Conservation (phyloP, 2,888 invertebrate genomes). For the Tyria jacobaeae region DNA sequence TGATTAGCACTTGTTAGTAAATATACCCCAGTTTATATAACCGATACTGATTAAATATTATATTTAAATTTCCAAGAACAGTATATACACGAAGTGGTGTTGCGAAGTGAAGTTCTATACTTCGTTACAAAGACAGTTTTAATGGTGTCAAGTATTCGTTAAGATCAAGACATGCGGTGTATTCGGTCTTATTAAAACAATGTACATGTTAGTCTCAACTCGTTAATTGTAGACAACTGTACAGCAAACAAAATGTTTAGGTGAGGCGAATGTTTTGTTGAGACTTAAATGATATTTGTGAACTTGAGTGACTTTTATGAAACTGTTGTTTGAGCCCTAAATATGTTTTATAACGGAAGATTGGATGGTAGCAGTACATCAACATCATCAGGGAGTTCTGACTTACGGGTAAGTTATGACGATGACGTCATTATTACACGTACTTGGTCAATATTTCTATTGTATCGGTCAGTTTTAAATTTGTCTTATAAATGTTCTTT, state of each 20-base stretch:
- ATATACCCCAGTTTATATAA: slow-evolving; percentile 44
- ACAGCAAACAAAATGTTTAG: slow-evolving; percentile 36
- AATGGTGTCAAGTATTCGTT: slow-evolving; percentile 55
- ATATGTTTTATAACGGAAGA: slow-evolving; percentile 69
- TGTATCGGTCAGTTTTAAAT: background rate
- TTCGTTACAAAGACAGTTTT: slow-evolving; percentile 39
- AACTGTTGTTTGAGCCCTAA: slow-evolving; percentile 21
- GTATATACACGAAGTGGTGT: slow-evolving; percentile 30
- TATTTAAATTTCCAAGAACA: slow-evolving; percentile 46
- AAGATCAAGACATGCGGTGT: slow-evolving; percentile 47
- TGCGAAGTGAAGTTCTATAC: slow-evolving; percentile 38
- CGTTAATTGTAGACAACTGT: slow-evolving; percentile 61
- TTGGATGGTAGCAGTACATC: slow-evolving; percentile 72
- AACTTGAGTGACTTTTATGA: slow-evolving; percentile 23
- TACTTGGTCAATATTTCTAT: too few species aligned
- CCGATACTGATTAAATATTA: slow-evolving; percentile 30
- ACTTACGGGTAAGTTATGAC: slow-evolving; percentile 70
- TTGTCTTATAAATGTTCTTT: background rate
- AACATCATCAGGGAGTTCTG: slow-evolving; percentile 78
- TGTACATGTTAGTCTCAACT: slow-evolving; percentile 49
- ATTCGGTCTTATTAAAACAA: slow-evolving; percentile 54
- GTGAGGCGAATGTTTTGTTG: background rate
- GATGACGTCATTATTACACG: background rate
- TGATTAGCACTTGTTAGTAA: slow-evolving; percentile 43
- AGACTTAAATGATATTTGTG: slow-evolving; percentile 21